Conservation (phyloP, 1,140 invertebrate species). For the Neodiprion virginianus region DNA sequence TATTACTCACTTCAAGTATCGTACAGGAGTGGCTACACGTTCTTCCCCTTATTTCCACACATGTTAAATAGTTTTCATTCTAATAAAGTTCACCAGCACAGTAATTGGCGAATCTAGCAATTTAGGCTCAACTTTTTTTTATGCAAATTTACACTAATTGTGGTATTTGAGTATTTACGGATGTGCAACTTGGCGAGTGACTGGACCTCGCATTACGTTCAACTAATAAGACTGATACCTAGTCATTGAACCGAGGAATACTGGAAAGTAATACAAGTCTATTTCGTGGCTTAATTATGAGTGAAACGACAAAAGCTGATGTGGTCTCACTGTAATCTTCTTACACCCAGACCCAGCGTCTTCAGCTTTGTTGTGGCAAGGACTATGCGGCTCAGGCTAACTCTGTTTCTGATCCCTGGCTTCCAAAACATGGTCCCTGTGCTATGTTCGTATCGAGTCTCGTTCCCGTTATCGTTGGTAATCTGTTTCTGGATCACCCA, state of each 20-base stretch:
- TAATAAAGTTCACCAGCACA: no score
- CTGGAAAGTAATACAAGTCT: neutral
- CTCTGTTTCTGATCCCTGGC: constrained; percentile 39
- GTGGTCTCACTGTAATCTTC: neutral
- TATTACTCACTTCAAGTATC: no score
- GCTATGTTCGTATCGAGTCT: constrained; percentile 26
- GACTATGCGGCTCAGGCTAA: constrained; percentile 43
- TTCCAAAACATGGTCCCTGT: constrained; percentile 36
- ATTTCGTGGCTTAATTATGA: neutral
- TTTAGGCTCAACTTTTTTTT: neutral
- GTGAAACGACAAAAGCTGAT: neutral
- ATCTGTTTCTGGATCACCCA: constrained; percentile 35
- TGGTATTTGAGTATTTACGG: neutral
- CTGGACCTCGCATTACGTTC: neutral
- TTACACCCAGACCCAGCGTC: constrained; percentile 38
- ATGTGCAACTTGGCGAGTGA: neutral
- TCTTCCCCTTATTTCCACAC: no score
- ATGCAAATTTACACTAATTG: neutral
- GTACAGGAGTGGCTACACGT: no score
- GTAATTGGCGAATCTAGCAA: no score
- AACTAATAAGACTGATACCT: no score
- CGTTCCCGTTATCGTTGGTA: constrained; percentile 19
- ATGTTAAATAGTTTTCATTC: no score
- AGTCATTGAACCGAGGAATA: no score
- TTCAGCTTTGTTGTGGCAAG: constrained; percentile 48